Evolutionary conservation across 2,797 vertebrate genomes (phyloP).

Genomic region (Amniataba percoides): DNA sequence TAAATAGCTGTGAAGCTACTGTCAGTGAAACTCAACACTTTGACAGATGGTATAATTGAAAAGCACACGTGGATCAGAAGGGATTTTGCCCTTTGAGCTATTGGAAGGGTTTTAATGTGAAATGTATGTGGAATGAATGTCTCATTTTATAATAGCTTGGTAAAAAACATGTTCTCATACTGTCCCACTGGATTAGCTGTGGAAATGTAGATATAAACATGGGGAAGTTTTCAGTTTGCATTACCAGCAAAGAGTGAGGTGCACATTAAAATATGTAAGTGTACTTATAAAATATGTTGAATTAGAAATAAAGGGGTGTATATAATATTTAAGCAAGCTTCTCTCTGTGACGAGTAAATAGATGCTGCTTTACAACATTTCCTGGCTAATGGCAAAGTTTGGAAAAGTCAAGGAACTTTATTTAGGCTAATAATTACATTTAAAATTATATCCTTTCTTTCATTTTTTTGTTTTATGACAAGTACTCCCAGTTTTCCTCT

Average conservation of each 20-base stretch:
- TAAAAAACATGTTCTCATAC: background rate
- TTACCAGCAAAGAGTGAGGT: background rate
- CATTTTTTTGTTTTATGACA: background rate
- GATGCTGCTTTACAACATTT: background rate
- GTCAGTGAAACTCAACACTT: background rate
- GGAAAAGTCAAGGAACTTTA: background rate
- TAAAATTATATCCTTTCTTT: background rate
- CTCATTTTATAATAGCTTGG: background rate
- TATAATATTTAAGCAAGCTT: background rate
- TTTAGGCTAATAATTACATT: background rate
- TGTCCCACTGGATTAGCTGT: background rate
- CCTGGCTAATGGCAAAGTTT: background rate
- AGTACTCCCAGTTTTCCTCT: background rate
- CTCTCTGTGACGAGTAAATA: background rate
- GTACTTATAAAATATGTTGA: background rate
- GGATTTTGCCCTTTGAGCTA: background rate
- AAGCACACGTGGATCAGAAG: background rate
- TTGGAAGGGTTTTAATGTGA: background rate
- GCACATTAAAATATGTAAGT: background rate
- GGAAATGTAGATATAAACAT: background rate
- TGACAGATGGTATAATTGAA: background rate
- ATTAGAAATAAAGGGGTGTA: background rate
- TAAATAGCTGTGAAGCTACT: background rate
- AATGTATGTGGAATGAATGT: background rate
- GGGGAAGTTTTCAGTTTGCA: background rate